Evolutionary conservation across 2,113 vertebrate species (phyloP), one percentile per base, ranked within the genome.

Genomic region (Malurus alboscapulatus): DNA sequence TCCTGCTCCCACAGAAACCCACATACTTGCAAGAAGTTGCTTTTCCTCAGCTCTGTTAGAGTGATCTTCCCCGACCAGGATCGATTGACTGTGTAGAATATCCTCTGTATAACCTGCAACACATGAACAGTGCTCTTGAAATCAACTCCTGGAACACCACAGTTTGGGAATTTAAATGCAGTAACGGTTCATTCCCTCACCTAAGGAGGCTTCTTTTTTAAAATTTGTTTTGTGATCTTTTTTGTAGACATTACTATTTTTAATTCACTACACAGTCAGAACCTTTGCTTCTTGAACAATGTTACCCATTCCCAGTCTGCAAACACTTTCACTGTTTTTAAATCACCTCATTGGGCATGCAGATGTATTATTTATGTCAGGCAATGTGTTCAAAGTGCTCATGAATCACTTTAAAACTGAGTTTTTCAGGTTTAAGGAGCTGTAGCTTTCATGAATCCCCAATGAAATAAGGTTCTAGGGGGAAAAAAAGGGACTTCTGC

Each of bases 31-130:
- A 99, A 97, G 97, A 99, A 99, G 98, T 99, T 99, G 97, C 99
- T 99, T 96, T 98, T 98, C 95, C 99, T 99, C 96, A 99, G 97
- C 96, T 99, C 99, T 75, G 98, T 98, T 54, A 98, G 98, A 90
- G 98, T 98, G 94, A 99, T 98, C 93, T 98, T 99, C 80, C 99
- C 99, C n/a, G 98, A 99, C 99, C 99, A 99, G 45, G 99, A 99
- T 67, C 99, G 98, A 97, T 99, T 99, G 82, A 99, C 99, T 57
- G 98, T 98, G 96, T 99, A 99, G 98, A 98, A 99, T 98, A 99
- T 99, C 98, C 99, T 98, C 96, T 99, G 99, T 96, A 99, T 99
- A 94, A 99, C 99, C 99, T 99, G 92, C 94, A 98, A 96, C 61
- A 95, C 53, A 96, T 2, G 12, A 91, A 95, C 30, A 94, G 19